A percentile compares a stretch with the other conserved stretches of the same genome.
phyloP scores from a whole-genome alignment of 1,140 invertebrate genomes.

The Ericerus pela region DNA sequence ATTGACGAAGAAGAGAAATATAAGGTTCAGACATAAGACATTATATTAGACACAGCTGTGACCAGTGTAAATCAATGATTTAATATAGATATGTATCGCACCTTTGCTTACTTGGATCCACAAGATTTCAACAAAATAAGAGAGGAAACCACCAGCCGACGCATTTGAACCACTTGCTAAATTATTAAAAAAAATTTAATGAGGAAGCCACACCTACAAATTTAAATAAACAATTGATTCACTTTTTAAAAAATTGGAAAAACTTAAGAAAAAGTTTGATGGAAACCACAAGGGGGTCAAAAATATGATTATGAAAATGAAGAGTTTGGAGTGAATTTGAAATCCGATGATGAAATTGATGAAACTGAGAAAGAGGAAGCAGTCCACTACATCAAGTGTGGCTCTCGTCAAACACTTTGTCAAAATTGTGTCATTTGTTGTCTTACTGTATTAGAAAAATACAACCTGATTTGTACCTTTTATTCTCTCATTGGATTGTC shows the following conservation, averaged over 20 bases:
- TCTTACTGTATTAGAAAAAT: not conserved
- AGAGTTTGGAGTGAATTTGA: not conserved
- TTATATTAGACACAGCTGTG: not conserved
- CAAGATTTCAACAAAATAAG: not conserved
- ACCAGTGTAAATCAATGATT: not conserved
- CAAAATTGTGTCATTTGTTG: not conserved
- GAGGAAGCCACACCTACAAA: not conserved
- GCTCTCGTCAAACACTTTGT: not conserved
- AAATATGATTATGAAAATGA: not conserved
- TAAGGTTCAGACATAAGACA: not conserved
- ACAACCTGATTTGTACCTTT: not conserved
- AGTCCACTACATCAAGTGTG: not conserved
- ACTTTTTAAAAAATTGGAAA: not conserved
- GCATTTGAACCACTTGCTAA: not conserved
- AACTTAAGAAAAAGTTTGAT: not conserved
- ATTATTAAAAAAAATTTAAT: not conserved
- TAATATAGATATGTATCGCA: not conserved
- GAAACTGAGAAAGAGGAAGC: not conserved
- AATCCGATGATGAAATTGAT: not conserved
- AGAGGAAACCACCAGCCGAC: not conserved
- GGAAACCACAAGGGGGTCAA: not conserved
- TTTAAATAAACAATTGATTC: not conserved
- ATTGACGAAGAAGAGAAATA: not conserved
- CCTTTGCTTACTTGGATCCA: not conserved
- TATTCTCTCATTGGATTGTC: not conserved